Evolutionary conservation across 2,888 invertebrate genomes (phyloP), one percentile per base, ranked within the genome.

Genomic region (Leucophenga montana): DNA sequence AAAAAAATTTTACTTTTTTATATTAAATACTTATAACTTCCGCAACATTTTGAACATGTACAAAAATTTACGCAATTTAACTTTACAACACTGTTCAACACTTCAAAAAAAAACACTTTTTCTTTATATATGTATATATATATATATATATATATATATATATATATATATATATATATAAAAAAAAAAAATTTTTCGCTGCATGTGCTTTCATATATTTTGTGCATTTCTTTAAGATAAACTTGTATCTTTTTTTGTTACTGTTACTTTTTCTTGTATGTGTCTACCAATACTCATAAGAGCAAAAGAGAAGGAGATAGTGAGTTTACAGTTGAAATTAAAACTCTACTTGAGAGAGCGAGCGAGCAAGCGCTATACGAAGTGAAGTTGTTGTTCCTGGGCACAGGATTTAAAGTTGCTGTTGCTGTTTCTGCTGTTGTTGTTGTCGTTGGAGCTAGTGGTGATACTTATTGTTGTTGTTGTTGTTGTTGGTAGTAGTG

Each of bases 101-200:
- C 73, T 70, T 54, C 39, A 68, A 73, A 73, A 72, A 72, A 61
- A 65, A 13, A 62, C 57, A 57, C 27, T 14, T 22, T 18, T 18
- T 44, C 20, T 54, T 54, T 54, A 53, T 33, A 44, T 64, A 72
- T n/a, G n/a, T n/a, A 70, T 50, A 56, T 31, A 59, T n/a, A n/a
- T n/a, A n/a, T n/a, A n/a, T n/a, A n/a, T n/a, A n/a, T n/a, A n/a
- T n/a, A n/a, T n/a, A n/a, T n/a, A n/a, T n/a, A n/a, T n/a, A n/a
- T n/a, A n/a, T n/a, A n/a, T n/a, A n/a, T n/a, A n/a, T n/a, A n/a
- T n/a, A n/a, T n/a, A n/a, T n/a, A n/a, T n/a, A n/a, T 16, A 61
- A 18, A 61, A 57, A 57, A 57, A 61, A 61, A 44, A 39, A 39
- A 20, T 3, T 31, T 27, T 31, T 57, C 27, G 2, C 4, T 57